Evolutionary conservation across 2,888 invertebrate genomes (phyloP).

Genomic region (Leptogaster cylindrica): DNA sequence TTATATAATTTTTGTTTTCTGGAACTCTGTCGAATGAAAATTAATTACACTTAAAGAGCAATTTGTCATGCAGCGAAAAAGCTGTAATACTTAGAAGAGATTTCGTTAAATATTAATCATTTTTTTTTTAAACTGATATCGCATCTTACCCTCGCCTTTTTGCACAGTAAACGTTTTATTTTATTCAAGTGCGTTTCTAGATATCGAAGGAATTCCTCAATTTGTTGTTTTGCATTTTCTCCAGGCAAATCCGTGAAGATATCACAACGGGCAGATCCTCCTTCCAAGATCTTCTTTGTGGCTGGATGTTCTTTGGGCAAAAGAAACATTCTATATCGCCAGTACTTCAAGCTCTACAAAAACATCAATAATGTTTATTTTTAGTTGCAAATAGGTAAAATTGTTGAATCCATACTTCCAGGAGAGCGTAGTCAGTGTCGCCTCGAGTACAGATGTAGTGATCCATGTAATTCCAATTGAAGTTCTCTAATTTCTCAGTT

Average conservation of each 20-base stretch:
- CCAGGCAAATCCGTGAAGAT: constrained; percentile 70
- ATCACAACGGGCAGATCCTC: constrained; percentile 76
- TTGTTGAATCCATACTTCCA: constrained; percentile 72
- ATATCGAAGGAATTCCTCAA: constrained; percentile 79
- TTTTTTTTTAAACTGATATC: background rate
- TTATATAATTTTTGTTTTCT: no score
- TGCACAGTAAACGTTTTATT: constrained; percentile 77
- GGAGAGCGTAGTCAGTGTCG: constrained; percentile 86
- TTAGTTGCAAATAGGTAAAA: background rate
- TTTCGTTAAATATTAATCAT: constrained; percentile 6
- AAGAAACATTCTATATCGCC: constrained; percentile 89
- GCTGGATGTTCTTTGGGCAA: constrained; percentile 82
- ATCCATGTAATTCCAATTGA: constrained; percentile 97
- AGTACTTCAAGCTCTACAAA: constrained; percentile 80
- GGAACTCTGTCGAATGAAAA: no score
- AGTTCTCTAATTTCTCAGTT: constrained; percentile 93
- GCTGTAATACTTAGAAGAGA: constrained; percentile 34
- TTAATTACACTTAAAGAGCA: no score
- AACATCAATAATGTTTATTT: constrained; percentile 4
- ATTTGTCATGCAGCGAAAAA: constrained; percentile 34
- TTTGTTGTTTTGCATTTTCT: constrained; percentile 67
- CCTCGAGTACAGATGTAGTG: constrained; percentile 95
- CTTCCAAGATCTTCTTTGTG: constrained; percentile 79
- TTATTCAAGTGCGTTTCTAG: constrained; percentile 88
- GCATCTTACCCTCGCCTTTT: constrained; percentile 77